Base-by-base conservation (phyloP, 2,113 vertebrate species). In the Cisticola juncidis region DNA sequence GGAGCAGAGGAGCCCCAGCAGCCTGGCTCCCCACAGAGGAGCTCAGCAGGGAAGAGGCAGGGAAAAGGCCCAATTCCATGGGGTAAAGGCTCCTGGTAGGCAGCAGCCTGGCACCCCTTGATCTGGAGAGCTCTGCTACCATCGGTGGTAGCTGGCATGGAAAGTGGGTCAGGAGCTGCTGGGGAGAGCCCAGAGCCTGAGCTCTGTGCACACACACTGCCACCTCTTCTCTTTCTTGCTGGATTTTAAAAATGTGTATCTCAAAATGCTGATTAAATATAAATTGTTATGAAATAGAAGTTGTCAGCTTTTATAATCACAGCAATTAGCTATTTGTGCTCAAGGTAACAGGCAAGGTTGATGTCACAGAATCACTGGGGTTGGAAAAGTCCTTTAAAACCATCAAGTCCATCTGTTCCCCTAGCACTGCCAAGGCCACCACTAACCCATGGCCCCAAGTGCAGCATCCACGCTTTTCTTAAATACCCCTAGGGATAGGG, bases 61-160 rank as follows among this genome's bases (percentile, higher is more conserved):
- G 42, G 35, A 10, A 14, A 31, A 22, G 29, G 35, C 44, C 25
- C 42, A 4, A 0, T 5, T 25, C 11, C 53, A 2, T 2, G 16
- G 51, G n/a, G 13, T 16, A 3, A 21, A n/a, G 50, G 83, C 25
- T 31, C 2, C 13, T 51, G 72, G 25, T 53, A 24, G n/a, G 35
- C 50, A 54, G 66, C 21, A 35, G 61, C 74, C 36, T 8, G 64
- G 11, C 3, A 0, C 13, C 2, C 11, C 1, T n/a, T 4, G 4
- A 0, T 8, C 11, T 3, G 71, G 24, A 1, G 20, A 17, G 3
- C 50, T 64, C 58, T 35, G 61, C n/a, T 36, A 73, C 74, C 33
- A 0, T 4, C 9, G 0, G 74, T 1, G 51, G 2, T 9, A 0
- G 21, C 0, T 4, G 14, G 58, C 3, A 0, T 0, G 3, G 38